Evolutionary conservation across 1,140 invertebrate species (phyloP).

Genomic region (Papilio glaucus): DNA sequence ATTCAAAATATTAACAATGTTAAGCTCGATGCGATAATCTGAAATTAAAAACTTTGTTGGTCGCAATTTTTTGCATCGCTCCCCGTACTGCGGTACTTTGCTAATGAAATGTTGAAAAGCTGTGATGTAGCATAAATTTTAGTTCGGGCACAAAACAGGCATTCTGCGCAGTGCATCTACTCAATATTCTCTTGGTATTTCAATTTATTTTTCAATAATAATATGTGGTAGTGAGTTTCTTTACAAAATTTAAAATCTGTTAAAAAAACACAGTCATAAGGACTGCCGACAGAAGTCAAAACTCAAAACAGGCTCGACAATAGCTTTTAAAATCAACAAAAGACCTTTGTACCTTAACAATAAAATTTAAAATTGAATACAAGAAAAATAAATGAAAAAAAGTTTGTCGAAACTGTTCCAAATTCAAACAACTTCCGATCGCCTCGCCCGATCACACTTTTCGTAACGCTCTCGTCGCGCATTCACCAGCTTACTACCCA

Average conservation of each 20-base stretch:
- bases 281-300: too few relatives aligned
- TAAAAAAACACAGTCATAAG: too few relatives aligned
- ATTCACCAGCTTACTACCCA: too few relatives aligned
- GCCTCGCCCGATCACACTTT: too few relatives aligned
- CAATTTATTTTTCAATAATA: conserved; percentile 30
- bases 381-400: too few relatives aligned
- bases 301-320: too few relatives aligned
- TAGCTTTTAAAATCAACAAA: too few relatives aligned
- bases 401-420: too few relatives aligned
- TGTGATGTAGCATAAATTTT: conserved; percentile 34
- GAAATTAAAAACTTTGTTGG: conserved; percentile 31
- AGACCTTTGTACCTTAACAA: too few relatives aligned
- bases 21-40: conserved; percentile 17
- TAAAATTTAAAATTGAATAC: too few relatives aligned
- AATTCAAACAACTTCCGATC: too few relatives aligned
- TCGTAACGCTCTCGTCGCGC: too few relatives aligned
- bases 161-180: conserved; percentile 6
- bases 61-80: conserved; percentile 28
- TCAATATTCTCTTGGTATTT: conserved; percentile 29
- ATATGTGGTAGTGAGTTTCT: neutral
- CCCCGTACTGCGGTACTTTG: conserved; percentile 33
- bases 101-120: conserved; percentile 38
- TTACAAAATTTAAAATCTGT: neutral
- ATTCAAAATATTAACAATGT: conserved; percentile 18
- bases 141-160: conserved; percentile 33